phyloP scores from a whole-genome alignment of 1,140 invertebrate species.

The Scaptomyza hsui region DNA sequence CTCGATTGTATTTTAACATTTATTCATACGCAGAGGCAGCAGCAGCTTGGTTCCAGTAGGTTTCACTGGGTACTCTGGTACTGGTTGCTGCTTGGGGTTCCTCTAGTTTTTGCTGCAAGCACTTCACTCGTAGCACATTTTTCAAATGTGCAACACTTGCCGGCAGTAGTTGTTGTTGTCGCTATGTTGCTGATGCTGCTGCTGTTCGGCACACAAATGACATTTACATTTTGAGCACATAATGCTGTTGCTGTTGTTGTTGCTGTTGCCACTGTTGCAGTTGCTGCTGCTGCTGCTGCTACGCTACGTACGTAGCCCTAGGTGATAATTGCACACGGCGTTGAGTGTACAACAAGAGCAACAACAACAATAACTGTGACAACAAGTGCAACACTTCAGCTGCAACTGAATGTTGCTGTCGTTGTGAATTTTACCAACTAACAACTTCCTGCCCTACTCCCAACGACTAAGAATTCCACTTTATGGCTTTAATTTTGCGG shows the following conservation, averaged over 20 bases:
- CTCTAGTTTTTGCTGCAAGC: constrained; percentile 27
- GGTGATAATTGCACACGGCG: constrained; percentile 75
- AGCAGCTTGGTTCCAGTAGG: neutral
- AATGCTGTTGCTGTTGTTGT: constrained; percentile 57
- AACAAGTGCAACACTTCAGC: constrained; percentile 54
- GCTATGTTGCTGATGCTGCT: constrained; percentile 37
- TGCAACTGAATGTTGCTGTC: constrained; percentile 51
- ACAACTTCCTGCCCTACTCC: constrained; percentile 60
- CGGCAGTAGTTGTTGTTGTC: constrained; percentile 36
- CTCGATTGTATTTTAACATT: constrained; percentile 76
- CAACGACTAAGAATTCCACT: constrained; percentile 30
- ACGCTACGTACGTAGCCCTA: constrained; percentile 34
- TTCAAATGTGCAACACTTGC: constrained; percentile 78
- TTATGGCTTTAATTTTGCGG: constrained; percentile 65
- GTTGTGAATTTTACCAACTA: constrained; percentile 62
- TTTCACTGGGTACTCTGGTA: neutral
- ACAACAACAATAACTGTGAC: constrained; percentile 20
- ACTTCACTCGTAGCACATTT: constrained; percentile 73
- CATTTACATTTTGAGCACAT: constrained; percentile 77
- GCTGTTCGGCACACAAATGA: constrained; percentile 64
- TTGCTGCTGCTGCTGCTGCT: constrained; percentile 23
- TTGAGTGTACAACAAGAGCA: constrained; percentile 49
- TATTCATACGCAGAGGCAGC: constrained; percentile 59
- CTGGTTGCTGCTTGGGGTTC: neutral
- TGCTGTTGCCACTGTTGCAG: constrained; percentile 25